A percentile compares a stretch with the other conserved stretches of the same genome.
Conservation (phyloP, 2,113 vertebrate species). For the Oceanites oceanicus region DNA sequence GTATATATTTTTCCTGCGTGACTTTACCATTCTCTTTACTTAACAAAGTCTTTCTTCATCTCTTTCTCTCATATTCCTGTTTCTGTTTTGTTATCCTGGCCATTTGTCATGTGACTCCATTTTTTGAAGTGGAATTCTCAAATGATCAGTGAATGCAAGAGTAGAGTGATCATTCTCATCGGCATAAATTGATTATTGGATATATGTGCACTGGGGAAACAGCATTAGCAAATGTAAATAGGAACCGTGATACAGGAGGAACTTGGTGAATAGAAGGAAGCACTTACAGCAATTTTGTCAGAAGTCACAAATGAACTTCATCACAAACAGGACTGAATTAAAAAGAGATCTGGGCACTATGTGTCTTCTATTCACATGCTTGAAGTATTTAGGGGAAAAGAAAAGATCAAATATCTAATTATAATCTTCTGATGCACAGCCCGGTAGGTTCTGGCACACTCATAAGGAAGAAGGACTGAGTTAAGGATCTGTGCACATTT, state of each 20-base stretch:
- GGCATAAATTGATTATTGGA: background rate
- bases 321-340: background rate
- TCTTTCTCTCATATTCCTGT: background rate
- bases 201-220: background rate
- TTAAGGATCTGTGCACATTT: constrained; percentile 55
- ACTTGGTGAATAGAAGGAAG: constrained; percentile 8
- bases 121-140: background rate
- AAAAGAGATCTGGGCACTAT: constrained; percentile 22
- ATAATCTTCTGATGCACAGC: constrained; percentile 48
- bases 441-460: constrained; percentile 37
- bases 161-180: background rate
- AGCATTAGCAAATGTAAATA: background rate
- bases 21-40: background rate
- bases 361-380: background rate
- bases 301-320: constrained; percentile 42
- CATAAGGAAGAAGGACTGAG: background rate
- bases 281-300: background rate
- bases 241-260: background rate
- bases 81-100: background rate
- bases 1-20: background rate
- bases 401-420: constrained; percentile 58
- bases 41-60: background rate
- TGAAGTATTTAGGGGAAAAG: constrained; percentile 14
- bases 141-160: background rate
- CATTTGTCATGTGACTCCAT: background rate